Conservation (phyloP, 2,113 vertebrate genomes). For the Otus sunia region DNA sequence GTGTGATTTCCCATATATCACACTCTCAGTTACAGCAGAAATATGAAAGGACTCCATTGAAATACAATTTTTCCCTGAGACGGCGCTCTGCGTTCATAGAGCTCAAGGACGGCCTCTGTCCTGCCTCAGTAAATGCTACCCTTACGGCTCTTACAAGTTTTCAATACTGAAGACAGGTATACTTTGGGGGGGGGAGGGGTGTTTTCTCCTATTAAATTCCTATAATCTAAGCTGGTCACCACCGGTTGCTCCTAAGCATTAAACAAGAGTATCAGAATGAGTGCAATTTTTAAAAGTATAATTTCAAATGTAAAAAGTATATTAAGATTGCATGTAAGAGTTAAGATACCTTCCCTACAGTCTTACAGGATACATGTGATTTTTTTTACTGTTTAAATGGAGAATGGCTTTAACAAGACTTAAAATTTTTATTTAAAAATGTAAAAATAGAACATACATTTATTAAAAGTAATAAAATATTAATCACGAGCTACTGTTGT, state of each 20-base stretch:
- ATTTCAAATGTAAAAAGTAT: neutral
- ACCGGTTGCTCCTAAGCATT: neutral
- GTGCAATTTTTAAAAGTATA: neutral
- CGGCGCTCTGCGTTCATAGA: fast-evolving
- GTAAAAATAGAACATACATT: neutral
- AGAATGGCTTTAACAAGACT: neutral
- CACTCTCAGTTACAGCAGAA: neutral
- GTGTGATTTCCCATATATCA: neutral
- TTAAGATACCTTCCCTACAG: neutral
- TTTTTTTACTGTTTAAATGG: neutral
- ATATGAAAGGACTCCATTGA: neutral
- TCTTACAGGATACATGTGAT: neutral
- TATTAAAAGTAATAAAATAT: slow-evolving; percentile 15
- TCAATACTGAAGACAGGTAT: neutral
- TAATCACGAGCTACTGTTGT: neutral
- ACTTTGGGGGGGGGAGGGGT: fast-evolving
- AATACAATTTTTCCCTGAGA: neutral
- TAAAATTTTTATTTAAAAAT: neutral
- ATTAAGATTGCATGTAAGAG: neutral
- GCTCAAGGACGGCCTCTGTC: neutral
- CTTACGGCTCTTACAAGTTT: neutral
- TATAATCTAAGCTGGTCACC: neutral
- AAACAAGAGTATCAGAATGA: neutral
- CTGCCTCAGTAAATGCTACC: neutral
- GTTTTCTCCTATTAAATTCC: neutral